Conservation (phyloP, 1,140 invertebrate species). For the Apocrypta bakeri region DNA sequence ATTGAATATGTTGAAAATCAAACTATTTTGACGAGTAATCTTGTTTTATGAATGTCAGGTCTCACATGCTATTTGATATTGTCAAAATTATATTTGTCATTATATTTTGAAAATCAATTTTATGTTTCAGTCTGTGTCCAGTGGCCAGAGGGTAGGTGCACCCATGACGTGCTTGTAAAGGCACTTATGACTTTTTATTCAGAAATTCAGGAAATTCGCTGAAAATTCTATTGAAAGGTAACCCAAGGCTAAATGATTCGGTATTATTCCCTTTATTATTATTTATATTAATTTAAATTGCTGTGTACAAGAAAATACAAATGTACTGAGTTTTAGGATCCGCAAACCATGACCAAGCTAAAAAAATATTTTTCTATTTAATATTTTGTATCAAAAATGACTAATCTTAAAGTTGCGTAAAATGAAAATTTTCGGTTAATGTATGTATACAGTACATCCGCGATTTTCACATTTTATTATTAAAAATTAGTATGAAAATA, state of each 20-base stretch:
- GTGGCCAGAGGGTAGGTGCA: slow-evolving; percentile 88
- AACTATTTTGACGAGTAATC: too few species aligned
- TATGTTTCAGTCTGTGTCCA: slow-evolving; percentile 88
- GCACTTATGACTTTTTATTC: slow-evolving; percentile 71
- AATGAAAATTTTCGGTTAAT: too few species aligned
- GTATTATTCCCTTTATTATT: slow-evolving; percentile 26
- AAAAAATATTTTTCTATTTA: neutral
- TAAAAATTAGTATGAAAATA: too few species aligned
- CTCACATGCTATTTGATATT: too few species aligned
- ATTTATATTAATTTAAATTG: slow-evolving; percentile 37
- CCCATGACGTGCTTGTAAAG: slow-evolving; percentile 71
- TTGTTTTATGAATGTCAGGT: too few species aligned
- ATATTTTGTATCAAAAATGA: neutral
- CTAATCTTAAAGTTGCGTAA: too few species aligned
- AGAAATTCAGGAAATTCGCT: slow-evolving; percentile 70
- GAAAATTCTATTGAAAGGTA: slow-evolving; percentile 70
- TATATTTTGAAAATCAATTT: slow-evolving; percentile 50
- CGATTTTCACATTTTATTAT: too few species aligned
- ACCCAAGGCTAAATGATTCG: slow-evolving; percentile 60
- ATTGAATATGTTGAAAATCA: too few species aligned
- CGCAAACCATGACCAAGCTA: slow-evolving; percentile 68
- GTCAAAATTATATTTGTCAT: too few species aligned
- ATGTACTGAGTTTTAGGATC: slow-evolving; percentile 52
- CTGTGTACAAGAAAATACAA: neutral
- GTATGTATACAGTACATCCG: too few species aligned